phyloP scores from a whole-genome alignment of 2,797 vertebrate species.

The Alcedo quadribrachys region DNA sequence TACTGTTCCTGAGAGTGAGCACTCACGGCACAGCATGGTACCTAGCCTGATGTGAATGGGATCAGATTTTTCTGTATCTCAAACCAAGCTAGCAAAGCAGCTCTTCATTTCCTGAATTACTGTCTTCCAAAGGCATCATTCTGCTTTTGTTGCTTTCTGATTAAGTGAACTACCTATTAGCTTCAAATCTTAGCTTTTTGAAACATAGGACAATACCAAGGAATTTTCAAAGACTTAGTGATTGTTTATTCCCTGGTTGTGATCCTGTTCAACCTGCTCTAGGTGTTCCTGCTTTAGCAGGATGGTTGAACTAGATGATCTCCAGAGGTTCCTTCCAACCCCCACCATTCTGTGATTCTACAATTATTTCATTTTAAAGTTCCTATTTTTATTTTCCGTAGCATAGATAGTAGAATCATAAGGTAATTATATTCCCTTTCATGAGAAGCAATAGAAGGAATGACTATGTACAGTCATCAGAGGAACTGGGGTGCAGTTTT shows the following conservation, averaged over 20 bases:
- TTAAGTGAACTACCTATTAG: not conserved
- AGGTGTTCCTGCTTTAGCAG: not conserved
- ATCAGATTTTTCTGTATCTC: not conserved
- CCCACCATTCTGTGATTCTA: not conserved
- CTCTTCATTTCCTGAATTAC: not conserved
- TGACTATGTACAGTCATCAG: not conserved
- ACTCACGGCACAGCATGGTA: not conserved
- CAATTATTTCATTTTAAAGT: not conserved
- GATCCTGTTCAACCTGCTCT: not conserved
- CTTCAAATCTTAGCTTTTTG: not conserved
- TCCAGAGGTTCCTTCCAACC: not conserved
- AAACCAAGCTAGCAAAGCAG: not conserved
- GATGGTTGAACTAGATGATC: not conserved
- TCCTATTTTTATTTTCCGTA: not conserved
- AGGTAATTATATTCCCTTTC: not conserved
- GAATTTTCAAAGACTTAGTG: not conserved
- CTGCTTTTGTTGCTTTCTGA: not conserved
- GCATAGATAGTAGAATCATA: not conserved
- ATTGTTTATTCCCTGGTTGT: not conserved
- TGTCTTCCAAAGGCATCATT: not conserved
- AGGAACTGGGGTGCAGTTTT: not conserved
- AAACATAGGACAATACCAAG: not conserved
- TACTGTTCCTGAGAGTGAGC: not conserved
- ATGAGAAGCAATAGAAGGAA: not conserved
- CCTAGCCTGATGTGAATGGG: not conserved